Percentiles rank a stretch among this genome's conserved stretches.
Evolutionary conservation across 2,113 vertebrate genomes (phyloP).

Genomic region (Carettochelys insculpta): DNA sequence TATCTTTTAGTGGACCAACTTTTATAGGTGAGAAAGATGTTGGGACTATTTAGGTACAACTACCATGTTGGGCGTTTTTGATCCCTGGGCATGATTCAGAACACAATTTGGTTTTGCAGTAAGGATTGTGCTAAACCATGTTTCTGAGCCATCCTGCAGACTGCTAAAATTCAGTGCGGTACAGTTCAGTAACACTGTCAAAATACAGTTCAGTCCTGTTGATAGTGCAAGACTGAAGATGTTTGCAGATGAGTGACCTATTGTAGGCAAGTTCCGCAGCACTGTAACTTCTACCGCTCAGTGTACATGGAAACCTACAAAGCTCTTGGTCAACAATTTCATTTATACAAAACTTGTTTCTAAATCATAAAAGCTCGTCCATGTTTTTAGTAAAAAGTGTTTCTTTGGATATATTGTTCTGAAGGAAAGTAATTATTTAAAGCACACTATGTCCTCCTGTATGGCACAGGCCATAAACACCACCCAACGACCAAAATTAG

Average conservation of each 20-base stretch:
- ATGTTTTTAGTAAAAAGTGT: neutral
- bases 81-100: neutral
- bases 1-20: neutral
- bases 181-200: neutral
- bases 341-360: neutral
- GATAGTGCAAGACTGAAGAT: accelerated
- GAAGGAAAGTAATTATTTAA: neutral
- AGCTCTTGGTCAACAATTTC: neutral
- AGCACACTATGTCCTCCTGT: neutral
- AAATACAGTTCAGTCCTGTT: accelerated
- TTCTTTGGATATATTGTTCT: neutral
- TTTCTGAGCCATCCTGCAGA: neutral
- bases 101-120: neutral
- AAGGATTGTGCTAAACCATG: neutral
- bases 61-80: accelerated
- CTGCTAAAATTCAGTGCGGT: accelerated
- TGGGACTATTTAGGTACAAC: neutral
- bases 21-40: neutral
- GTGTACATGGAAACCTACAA: neutral
- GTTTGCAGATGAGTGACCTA: neutral
- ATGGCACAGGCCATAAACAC: neutral
- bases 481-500: neutral
- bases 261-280: neutral
- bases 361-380: neutral
- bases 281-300: neutral